Conservation (phyloP, 2,113 vertebrate genomes). For the Phycodurus eques region DNA sequence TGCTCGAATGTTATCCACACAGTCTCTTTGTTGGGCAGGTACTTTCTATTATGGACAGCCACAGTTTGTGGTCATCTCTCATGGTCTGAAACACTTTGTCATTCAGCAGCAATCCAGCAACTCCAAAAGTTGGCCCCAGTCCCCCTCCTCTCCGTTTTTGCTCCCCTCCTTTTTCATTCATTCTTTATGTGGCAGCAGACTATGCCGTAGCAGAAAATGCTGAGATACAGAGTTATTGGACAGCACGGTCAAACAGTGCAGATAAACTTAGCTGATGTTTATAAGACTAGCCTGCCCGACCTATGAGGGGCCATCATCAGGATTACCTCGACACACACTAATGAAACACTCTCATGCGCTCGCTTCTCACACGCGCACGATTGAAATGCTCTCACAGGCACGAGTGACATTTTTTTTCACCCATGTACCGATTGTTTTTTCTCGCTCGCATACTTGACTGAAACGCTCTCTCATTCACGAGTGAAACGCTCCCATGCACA, state of each 20-base stretch:
- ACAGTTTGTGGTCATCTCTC: conserved; percentile 31
- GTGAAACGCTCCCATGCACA: too few relatives aligned
- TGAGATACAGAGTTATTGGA: conserved; percentile 9
- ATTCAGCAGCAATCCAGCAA: conserved; percentile 52
- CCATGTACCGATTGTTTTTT: too few relatives aligned
- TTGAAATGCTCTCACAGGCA: not conserved
- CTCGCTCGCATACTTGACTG: too few relatives aligned
- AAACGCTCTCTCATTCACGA: too few relatives aligned
- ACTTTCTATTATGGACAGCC: conserved; percentile 56
- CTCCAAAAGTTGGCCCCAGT: conserved; percentile 51
- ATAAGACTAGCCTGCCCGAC: not conserved
- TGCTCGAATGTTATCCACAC: conserved; percentile 61
- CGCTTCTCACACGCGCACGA: not conserved
- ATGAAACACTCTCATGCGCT: not conserved
- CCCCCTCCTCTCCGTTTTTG: conserved; percentile 25
- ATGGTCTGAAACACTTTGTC: conserved; percentile 48
- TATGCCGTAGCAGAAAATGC: conserved; percentile 8
- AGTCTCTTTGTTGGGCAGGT: conserved; percentile 50
- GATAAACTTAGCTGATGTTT: conserved; percentile 27
- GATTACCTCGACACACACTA: not conserved
- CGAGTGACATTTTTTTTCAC: too few relatives aligned
- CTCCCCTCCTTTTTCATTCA: not conserved
- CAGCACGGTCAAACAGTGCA: conserved; percentile 14
- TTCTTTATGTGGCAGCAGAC: conserved; percentile 5
- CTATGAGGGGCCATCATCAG: not conserved